A percentile compares a stretch with the other conserved stretches of the same genome.
phyloP scores from a whole-genome alignment of 2,113 vertebrate species.

The Nesoenas mayeri region DNA sequence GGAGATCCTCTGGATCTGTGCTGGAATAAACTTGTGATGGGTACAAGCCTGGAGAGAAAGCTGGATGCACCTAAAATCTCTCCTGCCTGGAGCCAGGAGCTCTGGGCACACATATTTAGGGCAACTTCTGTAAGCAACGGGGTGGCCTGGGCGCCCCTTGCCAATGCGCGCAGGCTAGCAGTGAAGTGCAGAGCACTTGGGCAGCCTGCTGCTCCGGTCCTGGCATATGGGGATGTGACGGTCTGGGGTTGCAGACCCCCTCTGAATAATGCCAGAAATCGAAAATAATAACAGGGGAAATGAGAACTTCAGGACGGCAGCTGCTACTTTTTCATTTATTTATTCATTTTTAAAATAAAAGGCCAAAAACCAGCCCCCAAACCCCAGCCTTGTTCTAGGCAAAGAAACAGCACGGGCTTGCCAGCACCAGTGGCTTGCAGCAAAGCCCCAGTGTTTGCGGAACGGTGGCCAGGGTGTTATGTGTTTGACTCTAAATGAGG shows the following conservation, averaged over 20 bases:
- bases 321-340: not conserved
- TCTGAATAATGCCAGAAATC: not conserved
- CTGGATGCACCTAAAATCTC: not conserved
- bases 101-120: not conserved
- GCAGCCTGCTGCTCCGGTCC: not conserved
- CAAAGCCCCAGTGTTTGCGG: not conserved
- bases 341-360: not conserved
- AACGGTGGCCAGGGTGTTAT: not conserved
- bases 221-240: not conserved
- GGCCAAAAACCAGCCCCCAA: not conserved
- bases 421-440: not conserved
- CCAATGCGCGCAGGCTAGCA: fast-evolving
- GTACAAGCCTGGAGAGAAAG: not conserved
- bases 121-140: not conserved
- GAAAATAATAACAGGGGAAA: not conserved
- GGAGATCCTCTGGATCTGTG: not conserved
- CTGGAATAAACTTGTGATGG: not conserved
- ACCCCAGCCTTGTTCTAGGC: not conserved
- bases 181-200: fast-evolving
- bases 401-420: not conserved
- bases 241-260: not conserved
- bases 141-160: not conserved
- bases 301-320: not conserved
- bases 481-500: constrained; percentile 18
- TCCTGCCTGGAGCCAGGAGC: not conserved